These are phyloP conservation scores for Patella pellucida DNA, from an alignment of 2,888 invertebrate genomes.

Conservation along the genomic window DNA sequence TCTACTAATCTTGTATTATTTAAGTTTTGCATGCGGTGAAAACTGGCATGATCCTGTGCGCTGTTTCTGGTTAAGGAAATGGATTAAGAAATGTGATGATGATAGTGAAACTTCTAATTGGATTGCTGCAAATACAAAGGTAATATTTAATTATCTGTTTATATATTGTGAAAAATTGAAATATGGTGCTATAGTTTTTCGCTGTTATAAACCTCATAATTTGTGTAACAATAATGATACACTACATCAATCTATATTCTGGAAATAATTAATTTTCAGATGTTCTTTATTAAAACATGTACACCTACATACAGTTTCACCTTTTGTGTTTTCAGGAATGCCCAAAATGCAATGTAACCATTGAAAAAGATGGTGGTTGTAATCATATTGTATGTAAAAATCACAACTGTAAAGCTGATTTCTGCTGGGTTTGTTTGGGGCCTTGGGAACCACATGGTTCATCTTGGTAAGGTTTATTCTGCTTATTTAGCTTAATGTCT, in stretches of 20 bases:
- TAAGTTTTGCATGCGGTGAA: slow-evolving; percentile 88
- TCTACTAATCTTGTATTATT: slow-evolving; percentile 27
- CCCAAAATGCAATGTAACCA: slow-evolving; percentile 92
- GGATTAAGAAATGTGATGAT: slow-evolving; percentile 99
- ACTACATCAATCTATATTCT: too few relatives aligned
- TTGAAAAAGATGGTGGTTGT: slow-evolving; percentile 90
- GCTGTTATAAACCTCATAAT: too few relatives aligned
- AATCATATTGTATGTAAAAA: slow-evolving; percentile 99
- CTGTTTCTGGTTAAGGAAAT: slow-evolving; percentile 91
- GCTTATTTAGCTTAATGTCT: neutral
- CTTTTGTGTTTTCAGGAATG: slow-evolving; percentile 79
- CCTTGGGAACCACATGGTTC: slow-evolving; percentile 99
- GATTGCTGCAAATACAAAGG: slow-evolving; percentile 99
- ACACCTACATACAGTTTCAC: too few relatives aligned
- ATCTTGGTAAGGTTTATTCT: slow-evolving; percentile 79
- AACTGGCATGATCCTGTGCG: slow-evolving; percentile 92
- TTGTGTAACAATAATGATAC: too few relatives aligned
- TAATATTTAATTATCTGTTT: slow-evolving; percentile 41
- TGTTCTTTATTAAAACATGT: too few relatives aligned
- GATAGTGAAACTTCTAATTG: slow-evolving; percentile 99
- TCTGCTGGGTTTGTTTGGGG: slow-evolving; percentile 99
- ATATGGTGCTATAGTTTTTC: too few relatives aligned
- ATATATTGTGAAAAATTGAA: too few relatives aligned
- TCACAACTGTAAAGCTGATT: slow-evolving; percentile 96
- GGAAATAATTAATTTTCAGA: too few relatives aligned